phyloP scores from a whole-genome alignment of 2,888 invertebrate genomes.

The Troglohyphantes excavatus region DNA sequence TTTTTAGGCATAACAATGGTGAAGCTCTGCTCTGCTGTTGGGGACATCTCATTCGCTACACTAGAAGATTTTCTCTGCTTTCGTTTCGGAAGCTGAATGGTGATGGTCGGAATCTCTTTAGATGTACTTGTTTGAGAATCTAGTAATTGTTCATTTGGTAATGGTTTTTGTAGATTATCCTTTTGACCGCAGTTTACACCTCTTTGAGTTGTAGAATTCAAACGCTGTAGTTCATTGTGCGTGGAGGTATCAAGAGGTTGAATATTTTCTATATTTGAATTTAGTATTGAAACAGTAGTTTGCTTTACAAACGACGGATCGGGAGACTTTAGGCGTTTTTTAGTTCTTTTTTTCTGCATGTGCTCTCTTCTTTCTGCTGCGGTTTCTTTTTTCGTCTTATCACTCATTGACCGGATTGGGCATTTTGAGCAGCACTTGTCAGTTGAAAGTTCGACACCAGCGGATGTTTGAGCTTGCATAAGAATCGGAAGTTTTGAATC shows the following conservation, averaged over 20 bases:
- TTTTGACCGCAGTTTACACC: neutral
- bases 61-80: conserved; percentile 32
- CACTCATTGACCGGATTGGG: conserved; percentile 59
- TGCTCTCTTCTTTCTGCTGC: conserved; percentile 40
- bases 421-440: neutral
- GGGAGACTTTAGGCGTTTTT: conserved; percentile 63
- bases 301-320: neutral
- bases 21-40: conserved; percentile 32
- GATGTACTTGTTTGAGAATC: neutral
- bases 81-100: conserved; percentile 67
- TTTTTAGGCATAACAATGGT: conserved; percentile 68
- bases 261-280: neutral
- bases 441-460: neutral
- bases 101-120: conserved; percentile 47
- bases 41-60: neutral
- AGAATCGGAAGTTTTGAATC: conserved; percentile 66
- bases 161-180: neutral
- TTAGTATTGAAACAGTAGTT: neutral
- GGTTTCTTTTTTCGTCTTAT: conserved; percentile 45
- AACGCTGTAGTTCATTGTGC: neutral
- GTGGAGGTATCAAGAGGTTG: neutral
- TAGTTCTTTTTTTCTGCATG: conserved; percentile 39
- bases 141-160: neutral
- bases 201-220: neutral
- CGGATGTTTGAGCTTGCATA: conserved; percentile 10